A percentile compares a stretch with the other conserved stretches of the same genome.
These are phyloP conservation scores for Anabas testudineus DNA, from an alignment of 2,797 vertebrate species.

Conservation along the genomic window DNA sequence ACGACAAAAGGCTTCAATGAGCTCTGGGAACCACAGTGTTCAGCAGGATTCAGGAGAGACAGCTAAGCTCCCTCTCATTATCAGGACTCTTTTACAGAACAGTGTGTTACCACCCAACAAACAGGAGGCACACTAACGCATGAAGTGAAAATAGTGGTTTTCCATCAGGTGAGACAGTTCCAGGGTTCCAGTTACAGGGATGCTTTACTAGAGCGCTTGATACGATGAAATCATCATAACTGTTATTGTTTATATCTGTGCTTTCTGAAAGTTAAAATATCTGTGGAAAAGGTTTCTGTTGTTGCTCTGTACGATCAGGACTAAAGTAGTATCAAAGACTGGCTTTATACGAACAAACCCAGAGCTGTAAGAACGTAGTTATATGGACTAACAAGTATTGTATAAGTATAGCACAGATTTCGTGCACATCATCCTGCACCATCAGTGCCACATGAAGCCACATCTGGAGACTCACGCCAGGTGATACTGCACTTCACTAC, in stretches of 20 bases:
- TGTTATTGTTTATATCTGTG: not conserved
- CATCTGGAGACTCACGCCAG: no score
- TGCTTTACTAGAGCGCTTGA: not conserved
- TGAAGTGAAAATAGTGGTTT: slow-evolving; percentile 6
- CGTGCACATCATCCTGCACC: no score
- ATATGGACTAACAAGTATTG: no score
- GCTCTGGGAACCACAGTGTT: slow-evolving; percentile 53
- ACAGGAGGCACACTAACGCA: not conserved
- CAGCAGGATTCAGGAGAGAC: slow-evolving; percentile 24
- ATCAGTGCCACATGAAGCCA: no score
- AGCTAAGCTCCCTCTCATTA: slow-evolving; percentile 31
- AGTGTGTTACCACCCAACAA: slow-evolving; percentile 8
- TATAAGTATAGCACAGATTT: no score
- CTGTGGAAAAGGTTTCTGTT: not conserved
- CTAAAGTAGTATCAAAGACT: no score
- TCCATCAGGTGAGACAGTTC: not conserved
- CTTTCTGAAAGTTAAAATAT: not conserved
- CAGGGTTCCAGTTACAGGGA: not conserved
- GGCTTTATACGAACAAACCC: no score
- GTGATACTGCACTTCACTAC: no score
- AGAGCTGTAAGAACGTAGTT: no score
- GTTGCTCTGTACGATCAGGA: not conserved
- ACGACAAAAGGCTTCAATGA: slow-evolving; percentile 57
- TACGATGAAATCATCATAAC: not conserved
- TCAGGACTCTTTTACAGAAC: slow-evolving; percentile 21